Evolutionary conservation across 1,140 invertebrate species (phyloP).

Genomic region (Drosophila miranda): DNA sequence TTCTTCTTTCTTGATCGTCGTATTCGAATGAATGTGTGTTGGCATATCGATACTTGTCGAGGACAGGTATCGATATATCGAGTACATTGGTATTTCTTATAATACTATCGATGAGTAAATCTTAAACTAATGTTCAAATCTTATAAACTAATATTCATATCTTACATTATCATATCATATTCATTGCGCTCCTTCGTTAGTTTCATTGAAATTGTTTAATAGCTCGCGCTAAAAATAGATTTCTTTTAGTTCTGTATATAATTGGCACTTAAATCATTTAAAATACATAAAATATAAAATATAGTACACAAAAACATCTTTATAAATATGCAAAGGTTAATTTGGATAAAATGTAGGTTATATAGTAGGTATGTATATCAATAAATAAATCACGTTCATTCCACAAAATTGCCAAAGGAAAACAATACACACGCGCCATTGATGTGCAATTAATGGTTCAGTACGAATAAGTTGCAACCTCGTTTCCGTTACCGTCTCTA

Average conservation of each 20-base stretch:
- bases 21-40: too few relatives aligned
- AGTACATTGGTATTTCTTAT: too few relatives aligned
- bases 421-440: constrained; percentile 68
- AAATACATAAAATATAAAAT: constrained; percentile 76
- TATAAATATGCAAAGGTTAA: constrained; percentile 74
- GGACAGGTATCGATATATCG: too few relatives aligned
- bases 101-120: too few relatives aligned
- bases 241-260: constrained; percentile 62
- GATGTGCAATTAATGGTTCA: constrained; percentile 77
- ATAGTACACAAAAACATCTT: constrained; percentile 71
- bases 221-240: constrained; percentile 62
- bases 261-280: constrained; percentile 80
- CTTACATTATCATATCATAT: constrained; percentile 61
- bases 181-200: constrained; percentile 70
- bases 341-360: constrained; percentile 62
- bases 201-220: constrained; percentile 58
- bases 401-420: constrained; percentile 69
- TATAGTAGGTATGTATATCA: constrained; percentile 47
- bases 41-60: too few relatives aligned
- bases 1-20: too few relatives aligned
- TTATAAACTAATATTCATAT: too few relatives aligned
- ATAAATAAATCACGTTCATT: constrained; percentile 80
- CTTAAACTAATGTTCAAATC: too few relatives aligned
- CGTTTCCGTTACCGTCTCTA: constrained; percentile 38
- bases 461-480: constrained; percentile 72